A percentile compares a stretch with the other conserved stretches of the same genome.
Conservation (phyloP, 2,113 vertebrate genomes). For the Cebus imitator region DNA sequence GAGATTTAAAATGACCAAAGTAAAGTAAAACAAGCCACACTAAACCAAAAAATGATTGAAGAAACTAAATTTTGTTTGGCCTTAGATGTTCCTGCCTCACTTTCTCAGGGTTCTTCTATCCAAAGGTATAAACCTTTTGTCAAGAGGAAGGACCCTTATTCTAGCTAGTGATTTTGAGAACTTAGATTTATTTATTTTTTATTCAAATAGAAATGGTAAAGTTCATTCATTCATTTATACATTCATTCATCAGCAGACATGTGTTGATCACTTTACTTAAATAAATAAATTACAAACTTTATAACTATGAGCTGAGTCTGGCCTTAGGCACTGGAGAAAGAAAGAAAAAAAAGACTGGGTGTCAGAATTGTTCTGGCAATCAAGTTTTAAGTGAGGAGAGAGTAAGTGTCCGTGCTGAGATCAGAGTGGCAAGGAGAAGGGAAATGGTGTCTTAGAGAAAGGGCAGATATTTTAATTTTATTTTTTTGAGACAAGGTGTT, state of each 20-base stretch:
- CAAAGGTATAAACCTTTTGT: neutral
- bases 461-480: neutral
- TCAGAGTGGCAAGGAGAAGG: neutral
- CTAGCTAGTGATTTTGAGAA: slow-evolving; percentile 15
- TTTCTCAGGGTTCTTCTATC: neutral
- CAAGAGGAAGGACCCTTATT: neutral
- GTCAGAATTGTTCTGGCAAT: neutral
- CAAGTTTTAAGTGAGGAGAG: neutral
- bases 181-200: neutral
- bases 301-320: neutral
- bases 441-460: neutral
- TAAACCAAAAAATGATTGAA: neutral
- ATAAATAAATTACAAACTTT: neutral
- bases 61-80: neutral
- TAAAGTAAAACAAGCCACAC: neutral
- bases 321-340: neutral
- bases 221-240: neutral
- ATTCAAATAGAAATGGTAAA: neutral
- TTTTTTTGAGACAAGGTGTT: too few relatives aligned
- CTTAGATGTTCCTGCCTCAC: neutral
- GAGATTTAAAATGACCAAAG: neutral
- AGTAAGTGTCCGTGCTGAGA: neutral
- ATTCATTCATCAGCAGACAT: neutral
- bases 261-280: neutral
- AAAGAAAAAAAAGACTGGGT: neutral